Percentiles rank a stretch among this genome's conserved stretches.
Conservation (phyloP, 2,113 vertebrate genomes). For the Tachycineta bicolor region DNA sequence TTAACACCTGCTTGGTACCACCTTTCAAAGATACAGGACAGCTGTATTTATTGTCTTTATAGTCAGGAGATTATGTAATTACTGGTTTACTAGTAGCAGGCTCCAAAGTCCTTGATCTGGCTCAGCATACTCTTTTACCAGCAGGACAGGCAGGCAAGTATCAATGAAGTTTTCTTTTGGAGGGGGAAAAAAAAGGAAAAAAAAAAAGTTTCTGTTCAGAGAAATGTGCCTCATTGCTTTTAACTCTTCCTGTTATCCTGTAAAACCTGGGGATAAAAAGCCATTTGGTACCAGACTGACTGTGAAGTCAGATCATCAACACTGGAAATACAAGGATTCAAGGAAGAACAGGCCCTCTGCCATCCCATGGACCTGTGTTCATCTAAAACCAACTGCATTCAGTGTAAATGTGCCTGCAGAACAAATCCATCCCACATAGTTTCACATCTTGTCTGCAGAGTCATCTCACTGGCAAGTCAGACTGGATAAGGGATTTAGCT, state of each 20-base stretch:
- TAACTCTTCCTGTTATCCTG: not conserved
- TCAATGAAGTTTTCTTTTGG: not conserved
- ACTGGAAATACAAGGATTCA: not conserved
- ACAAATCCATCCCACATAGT: not conserved
- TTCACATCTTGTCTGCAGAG: not conserved
- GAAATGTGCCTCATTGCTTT: not conserved
- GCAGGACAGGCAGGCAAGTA: not conserved
- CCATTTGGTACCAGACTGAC: not conserved
- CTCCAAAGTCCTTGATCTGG: not conserved
- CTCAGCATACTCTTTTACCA: not conserved
- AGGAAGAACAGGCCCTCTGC: not conserved
- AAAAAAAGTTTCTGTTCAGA: not conserved
- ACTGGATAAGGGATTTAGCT: not conserved
- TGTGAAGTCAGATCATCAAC: not conserved
- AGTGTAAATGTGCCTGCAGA: not conserved
- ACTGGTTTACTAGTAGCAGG: not conserved
- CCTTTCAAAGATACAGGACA: not conserved
- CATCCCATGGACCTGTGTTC: not conserved
- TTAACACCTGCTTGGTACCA: not conserved
- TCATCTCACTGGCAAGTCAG: not conserved
- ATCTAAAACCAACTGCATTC: not conserved
- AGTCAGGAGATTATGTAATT: fast-evolving
- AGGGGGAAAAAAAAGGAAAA: not conserved
- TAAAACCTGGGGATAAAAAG: not conserved
- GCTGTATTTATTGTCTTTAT: not conserved